A percentile compares a stretch with the other conserved stretches of the same genome.
These are phyloP conservation scores for Myopa tessellatipennis DNA, from an alignment of 2,888 invertebrate genomes.

Conservation along the genomic window DNA sequence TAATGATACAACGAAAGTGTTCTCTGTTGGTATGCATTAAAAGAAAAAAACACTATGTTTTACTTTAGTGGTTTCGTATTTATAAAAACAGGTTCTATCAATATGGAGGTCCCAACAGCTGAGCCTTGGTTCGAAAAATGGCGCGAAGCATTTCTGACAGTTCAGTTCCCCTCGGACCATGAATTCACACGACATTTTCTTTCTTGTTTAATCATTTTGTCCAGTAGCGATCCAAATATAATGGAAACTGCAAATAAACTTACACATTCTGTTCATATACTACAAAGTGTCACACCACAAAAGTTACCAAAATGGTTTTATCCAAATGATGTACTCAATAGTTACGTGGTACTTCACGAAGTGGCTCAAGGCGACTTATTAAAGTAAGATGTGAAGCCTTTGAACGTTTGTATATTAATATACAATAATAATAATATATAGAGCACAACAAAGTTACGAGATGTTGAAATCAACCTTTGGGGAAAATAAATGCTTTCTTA, in stretches of 20 bases:
- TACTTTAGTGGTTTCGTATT: not conserved
- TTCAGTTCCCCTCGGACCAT: slow-evolving; percentile 92
- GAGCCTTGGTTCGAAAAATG: slow-evolving; percentile 97
- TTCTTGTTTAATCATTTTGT: slow-evolving; percentile 82
- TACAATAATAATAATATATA: slow-evolving; percentile 60
- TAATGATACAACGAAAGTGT: slow-evolving; percentile 71
- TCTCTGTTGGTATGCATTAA: slow-evolving; percentile 71
- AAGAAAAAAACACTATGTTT: not conserved
- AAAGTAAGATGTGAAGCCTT: slow-evolving; percentile 72
- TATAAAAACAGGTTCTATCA: slow-evolving; percentile 68
- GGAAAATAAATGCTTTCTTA: slow-evolving; percentile 85
- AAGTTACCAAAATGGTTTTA: slow-evolving; percentile 87
- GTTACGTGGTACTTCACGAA: slow-evolving; percentile 92
- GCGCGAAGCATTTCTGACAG: slow-evolving; percentile 89
- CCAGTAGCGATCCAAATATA: slow-evolving; percentile 80
- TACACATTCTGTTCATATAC: slow-evolving; percentile 82
- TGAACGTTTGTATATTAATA: not conserved
- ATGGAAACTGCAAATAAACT: slow-evolving; percentile 84
- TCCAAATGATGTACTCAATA: slow-evolving; percentile 81
- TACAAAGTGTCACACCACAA: slow-evolving; percentile 79
- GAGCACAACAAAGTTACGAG: slow-evolving; percentile 86
- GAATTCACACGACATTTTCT: slow-evolving; percentile 93
- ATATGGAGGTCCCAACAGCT: slow-evolving; percentile 78
- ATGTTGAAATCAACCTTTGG: slow-evolving; percentile 90
- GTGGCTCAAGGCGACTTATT: slow-evolving; percentile 75